Evolutionary conservation across 2,113 vertebrate genomes (phyloP).

Genomic region (Vulpes vulpes): DNA sequence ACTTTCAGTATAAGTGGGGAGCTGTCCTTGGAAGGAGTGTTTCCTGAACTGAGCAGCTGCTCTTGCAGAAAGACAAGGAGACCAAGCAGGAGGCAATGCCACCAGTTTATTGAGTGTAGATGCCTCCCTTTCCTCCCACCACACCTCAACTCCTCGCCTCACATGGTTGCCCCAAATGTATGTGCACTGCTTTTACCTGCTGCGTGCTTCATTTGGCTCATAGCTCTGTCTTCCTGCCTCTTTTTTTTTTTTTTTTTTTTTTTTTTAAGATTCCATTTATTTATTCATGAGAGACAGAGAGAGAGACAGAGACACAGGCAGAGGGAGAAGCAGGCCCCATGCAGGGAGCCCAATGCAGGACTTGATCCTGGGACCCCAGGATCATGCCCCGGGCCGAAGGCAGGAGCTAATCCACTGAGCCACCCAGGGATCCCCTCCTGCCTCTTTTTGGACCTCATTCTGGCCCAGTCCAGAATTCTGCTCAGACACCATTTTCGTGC

Average conservation of each 20-base stretch:
- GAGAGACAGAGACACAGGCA: too few species aligned
- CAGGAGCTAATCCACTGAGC: too few species aligned
- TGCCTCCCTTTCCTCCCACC: neutral
- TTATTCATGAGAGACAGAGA: too few species aligned
- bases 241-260: neutral
- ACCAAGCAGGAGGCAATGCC: neutral
- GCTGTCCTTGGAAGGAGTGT: neutral
- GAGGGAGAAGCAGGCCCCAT: too few species aligned
- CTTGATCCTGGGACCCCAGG: too few species aligned
- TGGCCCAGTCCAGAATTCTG: neutral
- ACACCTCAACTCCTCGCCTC: accelerated
- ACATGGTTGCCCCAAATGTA: accelerated
- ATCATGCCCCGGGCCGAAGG: too few species aligned
- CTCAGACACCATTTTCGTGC: neutral
- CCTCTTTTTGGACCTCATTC: neutral
- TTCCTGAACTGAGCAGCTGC: neutral
- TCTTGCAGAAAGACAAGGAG: neutral
- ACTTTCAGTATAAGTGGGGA: too few species aligned
- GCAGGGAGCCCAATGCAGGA: too few species aligned
- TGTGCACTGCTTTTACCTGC: too few species aligned
- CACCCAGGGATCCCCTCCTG: neutral
- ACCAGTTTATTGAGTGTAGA: neutral
- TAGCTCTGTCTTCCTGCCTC: neutral
- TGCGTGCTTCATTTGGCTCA: neutral
- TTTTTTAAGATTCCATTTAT: too few species aligned